Percentiles rank a stretch among this genome's conserved stretches.
Conservation (phyloP, 2,113 vertebrate species). For the Phalacrocorax brasilianus region DNA sequence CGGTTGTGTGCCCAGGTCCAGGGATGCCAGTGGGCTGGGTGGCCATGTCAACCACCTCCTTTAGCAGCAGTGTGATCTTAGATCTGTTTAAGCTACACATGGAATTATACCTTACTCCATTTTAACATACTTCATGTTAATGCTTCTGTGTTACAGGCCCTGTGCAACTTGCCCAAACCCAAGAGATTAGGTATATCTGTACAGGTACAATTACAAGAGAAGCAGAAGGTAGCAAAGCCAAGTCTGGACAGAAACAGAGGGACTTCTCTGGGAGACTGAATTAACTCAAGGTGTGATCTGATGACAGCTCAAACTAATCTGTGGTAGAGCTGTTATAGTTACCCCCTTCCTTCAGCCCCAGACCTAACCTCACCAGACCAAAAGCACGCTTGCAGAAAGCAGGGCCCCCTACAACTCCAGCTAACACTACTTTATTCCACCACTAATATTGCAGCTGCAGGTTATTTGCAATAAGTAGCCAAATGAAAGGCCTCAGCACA, state of each 20-base stretch:
- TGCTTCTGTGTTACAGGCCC: not conserved
- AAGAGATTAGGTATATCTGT: rapidly evolving
- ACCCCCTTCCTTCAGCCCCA: not conserved
- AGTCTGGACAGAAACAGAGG: not conserved
- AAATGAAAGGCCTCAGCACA: not conserved
- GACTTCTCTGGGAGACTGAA: not conserved
- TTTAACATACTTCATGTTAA: not conserved
- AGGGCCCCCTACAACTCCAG: not conserved
- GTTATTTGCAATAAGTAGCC: not conserved
- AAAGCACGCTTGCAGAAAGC: not conserved
- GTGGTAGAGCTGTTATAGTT: not conserved
- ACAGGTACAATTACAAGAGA: not conserved
- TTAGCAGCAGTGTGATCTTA: not conserved
- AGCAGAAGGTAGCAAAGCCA: not conserved
- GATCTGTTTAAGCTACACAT: not conserved
- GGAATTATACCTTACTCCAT: not conserved
- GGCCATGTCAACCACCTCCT: not conserved
- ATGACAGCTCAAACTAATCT: not conserved
- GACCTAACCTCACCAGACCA: not conserved
- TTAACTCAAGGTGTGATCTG: not conserved
- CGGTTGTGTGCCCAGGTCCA: rapidly evolving
- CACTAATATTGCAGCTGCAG: not conserved
- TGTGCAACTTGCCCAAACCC: not conserved
- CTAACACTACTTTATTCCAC: not conserved
- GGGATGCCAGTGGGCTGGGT: not conserved